These are phyloP conservation scores for Loripinus fragilis DNA, from an alignment of 2,888 invertebrate species.

Conservation along the genomic window DNA sequence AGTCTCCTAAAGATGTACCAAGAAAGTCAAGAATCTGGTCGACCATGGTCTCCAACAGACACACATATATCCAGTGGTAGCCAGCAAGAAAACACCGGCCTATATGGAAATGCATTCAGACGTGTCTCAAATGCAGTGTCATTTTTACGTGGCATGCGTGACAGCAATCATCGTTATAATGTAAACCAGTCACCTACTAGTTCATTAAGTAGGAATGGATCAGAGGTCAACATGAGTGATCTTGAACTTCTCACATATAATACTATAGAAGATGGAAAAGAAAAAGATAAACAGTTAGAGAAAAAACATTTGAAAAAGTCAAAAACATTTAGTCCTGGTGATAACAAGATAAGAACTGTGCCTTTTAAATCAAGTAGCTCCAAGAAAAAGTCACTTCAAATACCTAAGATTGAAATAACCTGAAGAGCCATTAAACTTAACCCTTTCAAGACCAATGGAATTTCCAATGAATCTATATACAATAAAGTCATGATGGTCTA, in stretches of 20 bases:
- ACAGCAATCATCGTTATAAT: slow-evolving; percentile 7
- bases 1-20: slow-evolving; percentile 62
- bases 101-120: slow-evolving; percentile 68
- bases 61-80: slow-evolving; percentile 61
- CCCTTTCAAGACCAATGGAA: too few relatives aligned
- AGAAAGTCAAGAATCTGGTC: slow-evolving; percentile 51
- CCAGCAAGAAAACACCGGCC: slow-evolving; percentile 59
- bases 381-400: slow-evolving; percentile 1
- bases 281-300: neutral
- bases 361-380: neutral
- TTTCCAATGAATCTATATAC: neutral
- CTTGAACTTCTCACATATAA: slow-evolving; percentile 7
- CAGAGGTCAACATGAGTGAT: slow-evolving; percentile 3
- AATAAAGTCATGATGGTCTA: too few relatives aligned
- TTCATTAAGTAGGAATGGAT: neutral
- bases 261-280: neutral
- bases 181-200: neutral
- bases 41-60: slow-evolving; percentile 67
- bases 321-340: neutral
- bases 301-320: neutral
- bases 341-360: neutral
- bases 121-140: slow-evolving; percentile 63
- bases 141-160: slow-evolving; percentile 57
- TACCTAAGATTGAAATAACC: slow-evolving; percentile 10
- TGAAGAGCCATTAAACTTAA: neutral